Evolutionary conservation across 2,113 vertebrate species (phyloP), one percentile per base, ranked within the genome.

Genomic region (Poeciliopsis retropinna): DNA sequence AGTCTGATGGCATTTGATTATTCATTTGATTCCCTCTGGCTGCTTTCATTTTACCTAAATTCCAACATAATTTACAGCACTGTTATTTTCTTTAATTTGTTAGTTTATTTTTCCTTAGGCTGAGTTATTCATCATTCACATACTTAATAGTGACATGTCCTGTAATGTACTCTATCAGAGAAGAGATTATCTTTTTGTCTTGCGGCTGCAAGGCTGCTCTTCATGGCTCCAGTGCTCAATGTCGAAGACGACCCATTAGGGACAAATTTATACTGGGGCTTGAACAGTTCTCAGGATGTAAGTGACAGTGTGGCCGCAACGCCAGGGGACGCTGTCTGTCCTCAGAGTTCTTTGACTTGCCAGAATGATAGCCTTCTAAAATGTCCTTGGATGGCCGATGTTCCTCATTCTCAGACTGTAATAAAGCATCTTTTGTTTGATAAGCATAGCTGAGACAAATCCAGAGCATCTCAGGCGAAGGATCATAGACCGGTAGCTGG

Each of bases 241-340:
- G 73, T 69, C 30, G 85, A 71, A 83, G 61, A 30, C 54, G 41
- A 68, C 67, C 51, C 72, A 61, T 80, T 0, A 79, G 81, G 83
- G 64, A 65, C 41, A 73, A 69, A 70, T 70, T 78, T 60, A 83
- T 72, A 66, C 47, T 73, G 28, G 77, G 61, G 72, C 69, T 78
- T 37, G 62, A 79, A 72, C 37, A 77, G 61, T 80, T 87, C 73
- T 78, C 75, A 88, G 63, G 67, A 81, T 80, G 28, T 64, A 68
- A 82, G 67, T 70, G 75, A 77, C 73, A 84, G 82, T 77, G 82
- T 77, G 79, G 84, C 84, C 70, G 57, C 79, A 85, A 90, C 72
- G 9, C 87, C 87, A 91, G 88, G 91, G 87, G 90, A 91, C 82
- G 78, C 88, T 89, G 64, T 88, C 85, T 90, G 86, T 89, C 81